Base-by-base conservation (phyloP, 2,113 vertebrate species). In the Carlito syrichta region DNA sequence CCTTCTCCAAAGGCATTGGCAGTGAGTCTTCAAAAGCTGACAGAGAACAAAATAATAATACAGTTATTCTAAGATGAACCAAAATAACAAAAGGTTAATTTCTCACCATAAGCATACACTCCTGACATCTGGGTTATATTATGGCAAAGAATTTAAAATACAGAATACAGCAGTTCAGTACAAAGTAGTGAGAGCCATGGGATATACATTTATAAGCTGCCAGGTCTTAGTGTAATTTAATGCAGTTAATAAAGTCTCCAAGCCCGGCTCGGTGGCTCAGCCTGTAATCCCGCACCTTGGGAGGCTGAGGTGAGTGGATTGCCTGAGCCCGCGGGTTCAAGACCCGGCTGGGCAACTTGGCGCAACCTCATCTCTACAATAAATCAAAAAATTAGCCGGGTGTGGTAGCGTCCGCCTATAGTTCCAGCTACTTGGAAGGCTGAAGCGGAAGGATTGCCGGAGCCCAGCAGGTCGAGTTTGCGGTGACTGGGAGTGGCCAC, bases 21-120 rank as follows among this genome's bases (percentile, higher is more conserved):
- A 99, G 0, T 96, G 96, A 91, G 98, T 99, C 98, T 99, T 99
- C 74, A 99, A 98, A 85, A 98, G 99, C 99, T 99, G 98, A 45
- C 97, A 97, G 83, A 81, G 94, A 97, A 86, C 66, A 90, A 38
- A 94, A 60, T 56, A 76, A 66, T 16, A 58, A 89, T 22, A 38
- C 30, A 85, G 82, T 38, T 62, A 52, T 78, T 50, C 52, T 27
- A 82, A 89, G 56, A 88, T 27, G 35, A 94, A 63, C 30, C 45
- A 69, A 94, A 48, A 87, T 74, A 83, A 27, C 45, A 82, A 74
- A n/a, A n/a, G n/a, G n/a, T n/a, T 62, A 83, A 40, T 63, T 83
- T 82, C n/a, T 83, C 25, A 40, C 68, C 11, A 50, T 16, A 73
- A 10, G 35, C 32, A 81, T 27, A 58, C 22, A 81, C 35, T 52